Conservation (phyloP, 2,797 vertebrate genomes). For the Malacoctenus gilli region DNA sequence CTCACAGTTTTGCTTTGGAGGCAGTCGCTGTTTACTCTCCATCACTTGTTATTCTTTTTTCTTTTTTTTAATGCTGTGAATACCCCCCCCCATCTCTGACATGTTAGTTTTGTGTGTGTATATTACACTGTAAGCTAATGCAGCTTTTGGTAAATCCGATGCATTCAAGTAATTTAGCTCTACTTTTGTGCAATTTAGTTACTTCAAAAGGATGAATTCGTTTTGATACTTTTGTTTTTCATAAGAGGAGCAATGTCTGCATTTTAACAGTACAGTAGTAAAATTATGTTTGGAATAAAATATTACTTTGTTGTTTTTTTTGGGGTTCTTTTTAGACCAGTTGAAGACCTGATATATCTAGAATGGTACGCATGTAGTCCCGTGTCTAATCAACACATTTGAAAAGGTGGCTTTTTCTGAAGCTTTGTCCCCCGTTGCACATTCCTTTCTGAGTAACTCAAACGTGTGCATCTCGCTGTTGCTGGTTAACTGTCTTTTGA, state of each 20-base stretch:
- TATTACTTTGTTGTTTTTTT: slow-evolving; percentile 8
- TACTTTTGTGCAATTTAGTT: slow-evolving; percentile 28
- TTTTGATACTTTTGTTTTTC: slow-evolving; percentile 10
- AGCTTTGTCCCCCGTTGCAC: slow-evolving; percentile 55
- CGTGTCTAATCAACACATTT: slow-evolving; percentile 32
- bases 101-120: slow-evolving; percentile 61
- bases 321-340: too few species aligned
- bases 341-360: slow-evolving; percentile 3
- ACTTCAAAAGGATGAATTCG: slow-evolving; percentile 13
- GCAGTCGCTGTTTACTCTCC: slow-evolving; percentile 57
- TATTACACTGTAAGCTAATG: slow-evolving; percentile 65
- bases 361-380: slow-evolving; percentile 56
- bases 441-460: slow-evolving; percentile 68
- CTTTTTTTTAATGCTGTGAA: slow-evolving; percentile 85
- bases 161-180: slow-evolving; percentile 50
- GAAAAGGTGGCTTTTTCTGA: slow-evolving; percentile 28
- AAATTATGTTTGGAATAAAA: slow-evolving; percentile 31
- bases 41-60: too few species aligned
- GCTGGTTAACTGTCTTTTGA: slow-evolving; percentile 60
- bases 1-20: slow-evolving; percentile 39
- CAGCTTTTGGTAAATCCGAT: slow-evolving; percentile 56
- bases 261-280: slow-evolving; percentile 39
- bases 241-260: slow-evolving; percentile 16
- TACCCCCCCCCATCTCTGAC: slow-evolving; percentile 60
- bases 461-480: slow-evolving; percentile 50